phyloP scores from a whole-genome alignment of 2,113 vertebrate species.

The Apteryx owenii region DNA sequence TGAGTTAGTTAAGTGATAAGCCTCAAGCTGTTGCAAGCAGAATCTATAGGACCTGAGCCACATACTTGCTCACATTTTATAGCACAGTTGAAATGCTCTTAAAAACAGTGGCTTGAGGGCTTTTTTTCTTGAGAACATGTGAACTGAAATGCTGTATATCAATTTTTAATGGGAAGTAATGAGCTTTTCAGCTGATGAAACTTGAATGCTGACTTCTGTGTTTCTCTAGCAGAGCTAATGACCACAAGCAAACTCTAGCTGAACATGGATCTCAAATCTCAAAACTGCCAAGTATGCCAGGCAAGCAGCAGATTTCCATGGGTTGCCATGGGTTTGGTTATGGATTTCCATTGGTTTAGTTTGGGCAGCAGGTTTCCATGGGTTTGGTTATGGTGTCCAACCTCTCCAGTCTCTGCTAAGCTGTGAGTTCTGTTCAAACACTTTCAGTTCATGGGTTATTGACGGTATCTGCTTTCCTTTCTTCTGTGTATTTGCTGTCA shows the following conservation, averaged over 20 bases:
- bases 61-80: neutral
- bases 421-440: neutral
- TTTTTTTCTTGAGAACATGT: neutral
- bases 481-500: neutral
- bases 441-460: neutral
- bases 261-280: neutral
- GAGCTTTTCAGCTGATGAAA: neutral
- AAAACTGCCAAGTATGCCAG: neutral
- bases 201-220: neutral
- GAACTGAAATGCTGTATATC: neutral
- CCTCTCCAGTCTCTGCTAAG: neutral
- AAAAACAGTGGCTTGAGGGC: neutral
- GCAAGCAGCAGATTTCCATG: neutral
- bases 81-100: neutral
- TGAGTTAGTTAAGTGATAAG: constrained; percentile 10
- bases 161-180: neutral
- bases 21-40: neutral
- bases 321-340: neutral
- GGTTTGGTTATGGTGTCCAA: neutral
- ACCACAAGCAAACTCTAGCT: neutral
- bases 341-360: neutral
- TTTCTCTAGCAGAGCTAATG: neutral
- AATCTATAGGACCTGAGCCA: neutral
- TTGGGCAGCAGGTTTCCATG: neutral
- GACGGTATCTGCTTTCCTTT: neutral